Percentiles rank a stretch among this genome's conserved stretches.
phyloP scores from a whole-genome alignment of 2,888 invertebrate genomes.

The Polymixis flavicincta region DNA sequence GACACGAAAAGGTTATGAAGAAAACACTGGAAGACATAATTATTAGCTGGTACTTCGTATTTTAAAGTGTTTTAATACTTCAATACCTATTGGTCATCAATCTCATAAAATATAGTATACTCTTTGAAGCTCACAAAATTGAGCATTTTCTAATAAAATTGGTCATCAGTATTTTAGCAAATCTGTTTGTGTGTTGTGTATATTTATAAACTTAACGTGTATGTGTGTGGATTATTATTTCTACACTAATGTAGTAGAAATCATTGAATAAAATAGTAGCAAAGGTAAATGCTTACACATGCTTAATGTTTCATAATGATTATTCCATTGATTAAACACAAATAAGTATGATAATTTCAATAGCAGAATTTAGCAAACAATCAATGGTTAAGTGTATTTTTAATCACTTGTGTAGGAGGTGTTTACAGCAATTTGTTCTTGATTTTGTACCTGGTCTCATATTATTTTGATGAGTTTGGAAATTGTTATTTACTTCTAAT shows the following conservation, averaged over 20 bases:
- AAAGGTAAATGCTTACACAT: neutral
- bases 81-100: conserved; percentile 33
- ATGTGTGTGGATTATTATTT: conserved; percentile 51
- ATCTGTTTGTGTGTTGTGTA: conserved; percentile 42
- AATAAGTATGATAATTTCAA: conserved; percentile 20
- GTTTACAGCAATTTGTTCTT: neutral
- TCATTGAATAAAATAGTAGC: conserved; percentile 31
- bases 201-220: conserved; percentile 20
- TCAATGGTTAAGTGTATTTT: neutral
- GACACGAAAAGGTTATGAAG: conserved; percentile 10
- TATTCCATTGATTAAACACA: neutral
- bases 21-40: conserved; percentile 29
- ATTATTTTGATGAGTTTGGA: conserved; percentile 27
- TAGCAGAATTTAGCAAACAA: conserved; percentile 6
- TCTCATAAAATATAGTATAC: conserved; percentile 45
- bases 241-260: conserved; percentile 36
- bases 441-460: conserved; percentile 4
- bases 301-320: conserved; percentile 7
- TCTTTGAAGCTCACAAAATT: conserved; percentile 29
- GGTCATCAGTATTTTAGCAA: conserved; percentile 39
- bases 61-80: conserved; percentile 49
- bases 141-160: conserved; percentile 32
- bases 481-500: conserved; percentile 53
- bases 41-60: conserved; percentile 38
- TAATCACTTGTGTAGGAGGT: neutral